phyloP scores from a whole-genome alignment of 2,888 invertebrate genomes.

The Agrilus biguttatus region DNA sequence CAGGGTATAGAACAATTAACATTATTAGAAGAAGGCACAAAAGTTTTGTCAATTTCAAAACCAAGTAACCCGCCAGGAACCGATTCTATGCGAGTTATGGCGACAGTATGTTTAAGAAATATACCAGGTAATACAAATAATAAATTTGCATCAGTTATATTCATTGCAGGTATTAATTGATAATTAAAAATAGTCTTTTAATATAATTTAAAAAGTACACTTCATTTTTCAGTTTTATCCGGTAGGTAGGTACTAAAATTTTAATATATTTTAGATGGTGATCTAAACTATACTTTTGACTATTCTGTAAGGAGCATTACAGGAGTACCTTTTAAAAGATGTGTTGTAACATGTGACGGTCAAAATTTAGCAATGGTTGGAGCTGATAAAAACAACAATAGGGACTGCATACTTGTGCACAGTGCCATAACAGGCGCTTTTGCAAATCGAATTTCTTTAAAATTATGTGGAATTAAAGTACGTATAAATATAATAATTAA shows the following conservation, averaged over 20 bases:
- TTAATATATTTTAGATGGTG: slow-evolving; percentile 44
- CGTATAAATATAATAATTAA: not conserved
- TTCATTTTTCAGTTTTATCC: no score
- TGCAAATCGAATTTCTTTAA: slow-evolving; percentile 34
- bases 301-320: slow-evolving; percentile 61
- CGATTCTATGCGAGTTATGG: slow-evolving; percentile 50
- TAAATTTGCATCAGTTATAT: no score
- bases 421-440: slow-evolving; percentile 64
- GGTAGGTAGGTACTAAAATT: slow-evolving; percentile 4
- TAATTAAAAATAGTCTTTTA: not conserved
- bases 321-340: slow-evolving; percentile 56
- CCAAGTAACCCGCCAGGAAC: slow-evolving; percentile 44
- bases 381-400: slow-evolving; percentile 64
- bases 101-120: slow-evolving; percentile 51
- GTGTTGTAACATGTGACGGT: slow-evolving; percentile 71
- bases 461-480: slow-evolving; percentile 42
- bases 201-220: no score
- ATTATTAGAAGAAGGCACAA: slow-evolving; percentile 57
- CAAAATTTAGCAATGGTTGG: slow-evolving; percentile 64
- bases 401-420: slow-evolving; percentile 72
- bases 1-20: slow-evolving; percentile 62
- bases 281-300: slow-evolving; percentile 64
- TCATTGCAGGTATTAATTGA: not conserved
- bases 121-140: slow-evolving; percentile 53
- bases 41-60: slow-evolving; percentile 62